phyloP scores from a whole-genome alignment of 2,113 vertebrate species.

The Sus scrofa region DNA sequence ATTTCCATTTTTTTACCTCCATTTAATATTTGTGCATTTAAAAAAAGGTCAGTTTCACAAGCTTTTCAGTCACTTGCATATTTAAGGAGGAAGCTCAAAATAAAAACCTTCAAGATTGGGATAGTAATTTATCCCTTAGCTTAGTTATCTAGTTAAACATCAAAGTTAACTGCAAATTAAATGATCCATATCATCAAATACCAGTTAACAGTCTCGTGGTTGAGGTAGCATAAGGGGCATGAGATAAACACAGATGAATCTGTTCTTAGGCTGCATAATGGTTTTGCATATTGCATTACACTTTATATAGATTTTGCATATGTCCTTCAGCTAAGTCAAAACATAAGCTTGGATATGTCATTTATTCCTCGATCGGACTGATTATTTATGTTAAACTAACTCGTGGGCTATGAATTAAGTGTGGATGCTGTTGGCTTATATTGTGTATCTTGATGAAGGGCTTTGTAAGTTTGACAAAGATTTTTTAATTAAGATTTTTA shows the following conservation, averaged over 20 bases:
- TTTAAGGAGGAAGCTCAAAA: slow-evolving; percentile 37
- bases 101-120: neutral
- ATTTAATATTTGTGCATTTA: slow-evolving; percentile 27
- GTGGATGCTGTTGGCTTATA: neutral
- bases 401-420: neutral
- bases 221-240: neutral
- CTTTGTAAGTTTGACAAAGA: neutral
- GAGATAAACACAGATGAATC: neutral
- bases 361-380: slow-evolving; percentile 1
- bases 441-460: neutral
- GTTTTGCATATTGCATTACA: neutral
- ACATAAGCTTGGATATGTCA: neutral
- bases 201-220: neutral
- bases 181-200: neutral
- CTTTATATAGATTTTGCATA: neutral
- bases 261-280: neutral
- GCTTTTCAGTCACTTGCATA: slow-evolving; percentile 27
- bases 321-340: neutral
- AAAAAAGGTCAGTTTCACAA: slow-evolving; percentile 46
- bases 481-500: too few relatives aligned
- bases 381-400: neutral
- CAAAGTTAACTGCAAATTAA: slow-evolving; percentile 39
- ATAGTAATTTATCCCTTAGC: slow-evolving; percentile 37
- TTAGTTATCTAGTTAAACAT: slow-evolving; percentile 38
- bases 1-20: neutral